phyloP scores from a whole-genome alignment of 2,888 invertebrate genomes.

The Marasmarcha lunaedactyla region DNA sequence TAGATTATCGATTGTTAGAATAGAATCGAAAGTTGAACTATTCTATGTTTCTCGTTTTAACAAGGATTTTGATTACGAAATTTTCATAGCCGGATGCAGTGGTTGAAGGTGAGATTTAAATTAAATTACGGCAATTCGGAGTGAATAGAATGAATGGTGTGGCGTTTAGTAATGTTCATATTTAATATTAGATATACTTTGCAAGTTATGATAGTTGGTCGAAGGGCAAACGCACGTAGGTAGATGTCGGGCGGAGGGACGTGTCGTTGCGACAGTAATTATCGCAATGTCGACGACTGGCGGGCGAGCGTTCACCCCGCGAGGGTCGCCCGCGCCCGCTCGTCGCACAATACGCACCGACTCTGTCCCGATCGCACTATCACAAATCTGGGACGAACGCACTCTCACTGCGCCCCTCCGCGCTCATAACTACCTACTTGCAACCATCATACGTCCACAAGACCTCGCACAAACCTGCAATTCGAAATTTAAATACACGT shows the following conservation, averaged over 20 bases:
- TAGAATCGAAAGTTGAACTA: no score
- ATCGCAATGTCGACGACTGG: conserved; percentile 66
- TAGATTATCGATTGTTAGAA: no score
- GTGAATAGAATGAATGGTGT: no score
- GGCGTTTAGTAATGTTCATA: no score
- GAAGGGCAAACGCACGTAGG: conserved; percentile 23
- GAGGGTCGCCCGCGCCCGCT: conserved; percentile 30
- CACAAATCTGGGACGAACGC: conserved; percentile 41
- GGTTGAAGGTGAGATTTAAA: no score
- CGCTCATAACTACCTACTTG: neutral
- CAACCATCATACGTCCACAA: neutral
- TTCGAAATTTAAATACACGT: neutral
- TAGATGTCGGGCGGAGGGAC: conserved; percentile 26
- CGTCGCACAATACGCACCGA: conserved; percentile 42
- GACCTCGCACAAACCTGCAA: neutral
- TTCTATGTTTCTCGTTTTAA: neutral
- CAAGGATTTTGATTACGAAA: neutral
- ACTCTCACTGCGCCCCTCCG: conserved; percentile 8
- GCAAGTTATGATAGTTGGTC: conserved; percentile 21
- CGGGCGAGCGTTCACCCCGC: conserved; percentile 62
- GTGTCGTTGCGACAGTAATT: conserved; percentile 55
- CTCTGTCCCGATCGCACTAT: conserved; percentile 27
- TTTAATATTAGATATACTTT: no score
- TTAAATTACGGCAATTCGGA: no score
- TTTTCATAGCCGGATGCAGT: neutral